phyloP scores from a whole-genome alignment of 1,140 invertebrate species.

The Caerostris darwini region DNA sequence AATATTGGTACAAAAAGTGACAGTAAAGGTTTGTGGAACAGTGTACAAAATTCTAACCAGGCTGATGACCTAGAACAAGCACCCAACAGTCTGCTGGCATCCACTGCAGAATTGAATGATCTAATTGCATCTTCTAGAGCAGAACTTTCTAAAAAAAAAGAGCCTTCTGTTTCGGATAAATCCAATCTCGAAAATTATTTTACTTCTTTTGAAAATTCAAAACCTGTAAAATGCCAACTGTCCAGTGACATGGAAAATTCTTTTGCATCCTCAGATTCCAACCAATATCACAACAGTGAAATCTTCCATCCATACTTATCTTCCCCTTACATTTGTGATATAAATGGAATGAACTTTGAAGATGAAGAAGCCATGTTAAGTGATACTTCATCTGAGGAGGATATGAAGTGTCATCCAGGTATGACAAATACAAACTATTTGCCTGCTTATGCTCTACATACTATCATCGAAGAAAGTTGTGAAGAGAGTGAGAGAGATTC shows the following conservation, averaged over 20 bases:
- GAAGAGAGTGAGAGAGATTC: conserved; percentile 86
- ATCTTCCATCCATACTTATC: conserved; percentile 29
- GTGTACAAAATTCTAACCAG: conserved; percentile 16
- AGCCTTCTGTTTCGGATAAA: conserved; percentile 41
- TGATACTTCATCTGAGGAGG: conserved; percentile 76
- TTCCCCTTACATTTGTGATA: conserved; percentile 60
- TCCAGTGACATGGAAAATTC: neutral
- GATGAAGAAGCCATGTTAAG: conserved; percentile 65
- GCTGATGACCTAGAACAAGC: neutral
- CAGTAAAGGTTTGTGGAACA: conserved; percentile 29
- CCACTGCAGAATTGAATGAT: conserved; percentile 53
- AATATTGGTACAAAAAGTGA: conserved; percentile 29
- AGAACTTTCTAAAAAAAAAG: conserved; percentile 62
- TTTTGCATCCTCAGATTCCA: too few species aligned
- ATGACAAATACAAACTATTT: conserved; percentile 82
- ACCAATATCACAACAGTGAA: conserved; percentile 3
- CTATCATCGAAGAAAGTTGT: conserved; percentile 95
- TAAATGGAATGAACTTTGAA: conserved; percentile 72
- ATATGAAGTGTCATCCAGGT: conserved; percentile 78
- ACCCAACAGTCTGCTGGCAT: neutral
- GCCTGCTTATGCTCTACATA: conserved; percentile 90
- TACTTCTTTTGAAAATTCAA: conserved; percentile 67
- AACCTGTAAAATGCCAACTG: neutral
- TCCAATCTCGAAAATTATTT: conserved; percentile 74
- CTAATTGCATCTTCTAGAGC: conserved; percentile 63